Conservation (phyloP, 1,140 invertebrate genomes). For the Galleria mellonella region DNA sequence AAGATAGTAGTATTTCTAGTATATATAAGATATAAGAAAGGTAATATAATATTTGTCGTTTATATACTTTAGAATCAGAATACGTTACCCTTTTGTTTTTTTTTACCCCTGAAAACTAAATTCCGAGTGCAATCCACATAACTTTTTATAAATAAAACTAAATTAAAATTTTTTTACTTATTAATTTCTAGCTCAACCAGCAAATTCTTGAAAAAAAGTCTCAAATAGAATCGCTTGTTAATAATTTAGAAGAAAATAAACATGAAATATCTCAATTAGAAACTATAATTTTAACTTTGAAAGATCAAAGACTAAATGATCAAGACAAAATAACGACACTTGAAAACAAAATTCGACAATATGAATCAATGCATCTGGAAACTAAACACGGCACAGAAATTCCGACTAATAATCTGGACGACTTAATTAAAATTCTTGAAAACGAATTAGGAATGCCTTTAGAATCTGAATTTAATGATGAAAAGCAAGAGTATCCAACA, state of each 20-base stretch:
- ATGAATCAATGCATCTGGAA: conserved; percentile 20
- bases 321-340: conserved; percentile 37
- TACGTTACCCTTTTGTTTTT: too few species aligned
- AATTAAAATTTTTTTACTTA: not conserved
- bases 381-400: conserved; percentile 18
- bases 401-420: conserved; percentile 39
- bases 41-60: too few species aligned
- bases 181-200: conserved; percentile 26
- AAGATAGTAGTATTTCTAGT: too few species aligned
- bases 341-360: conserved; percentile 33
- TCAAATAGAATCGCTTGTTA: conserved; percentile 39
- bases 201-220: conserved; percentile 42
- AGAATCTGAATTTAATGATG: conserved; percentile 16
- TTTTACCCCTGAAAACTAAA: too few species aligned
- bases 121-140: too few species aligned
- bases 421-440: conserved; percentile 54
- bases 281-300: conserved; percentile 51
- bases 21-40: too few species aligned
- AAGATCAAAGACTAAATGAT: conserved; percentile 47
- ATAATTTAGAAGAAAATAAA: conserved; percentile 42
- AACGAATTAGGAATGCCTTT: conserved; percentile 41
- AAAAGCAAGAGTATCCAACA: conserved; percentile 8
- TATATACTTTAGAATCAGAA: too few species aligned
- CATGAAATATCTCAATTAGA: conserved; percentile 51
- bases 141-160: too few species aligned